Conservation (phyloP, 2,888 invertebrate species). For the Protophormia terraenovae region DNA sequence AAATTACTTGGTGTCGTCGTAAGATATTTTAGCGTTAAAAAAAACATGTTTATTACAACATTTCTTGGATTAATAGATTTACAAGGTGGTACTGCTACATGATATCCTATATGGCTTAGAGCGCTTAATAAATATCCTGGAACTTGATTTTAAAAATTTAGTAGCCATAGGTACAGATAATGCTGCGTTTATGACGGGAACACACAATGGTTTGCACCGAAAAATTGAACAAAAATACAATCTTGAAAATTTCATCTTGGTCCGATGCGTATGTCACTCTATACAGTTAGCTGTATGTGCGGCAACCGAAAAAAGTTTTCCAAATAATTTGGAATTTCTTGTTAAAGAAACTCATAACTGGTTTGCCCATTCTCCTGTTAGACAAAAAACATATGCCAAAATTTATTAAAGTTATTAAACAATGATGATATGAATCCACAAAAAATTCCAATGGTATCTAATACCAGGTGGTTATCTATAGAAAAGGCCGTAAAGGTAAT, state of each 20-base stretch:
- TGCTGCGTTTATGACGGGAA: constrained; percentile 16
- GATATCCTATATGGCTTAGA: no score
- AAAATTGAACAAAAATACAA: constrained; percentile 9
- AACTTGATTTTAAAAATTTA: constrained; percentile 12
- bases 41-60: constrained; percentile 4
- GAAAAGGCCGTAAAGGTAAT: constrained; percentile 17
- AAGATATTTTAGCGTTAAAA: constrained; percentile 3
- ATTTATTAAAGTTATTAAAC: background rate
- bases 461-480: constrained; percentile 4
- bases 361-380: background rate
- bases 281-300: background rate
- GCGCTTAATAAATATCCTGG: no score
- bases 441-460: no score
- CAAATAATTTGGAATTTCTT: background rate
- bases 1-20: constrained; percentile 12
- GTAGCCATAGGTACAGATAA: constrained; percentile 23
- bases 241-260: background rate
- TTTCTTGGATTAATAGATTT: constrained; percentile 25
- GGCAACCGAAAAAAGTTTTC: background rate
- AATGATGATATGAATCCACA: background rate
- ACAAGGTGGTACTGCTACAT: constrained; percentile 13
- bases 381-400: background rate
- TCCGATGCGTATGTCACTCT: constrained; percentile 2
- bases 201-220: constrained; percentile 16
- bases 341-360: background rate